Conservation (phyloP, 2,888 invertebrate species). For the Lasioglossum morio region DNA sequence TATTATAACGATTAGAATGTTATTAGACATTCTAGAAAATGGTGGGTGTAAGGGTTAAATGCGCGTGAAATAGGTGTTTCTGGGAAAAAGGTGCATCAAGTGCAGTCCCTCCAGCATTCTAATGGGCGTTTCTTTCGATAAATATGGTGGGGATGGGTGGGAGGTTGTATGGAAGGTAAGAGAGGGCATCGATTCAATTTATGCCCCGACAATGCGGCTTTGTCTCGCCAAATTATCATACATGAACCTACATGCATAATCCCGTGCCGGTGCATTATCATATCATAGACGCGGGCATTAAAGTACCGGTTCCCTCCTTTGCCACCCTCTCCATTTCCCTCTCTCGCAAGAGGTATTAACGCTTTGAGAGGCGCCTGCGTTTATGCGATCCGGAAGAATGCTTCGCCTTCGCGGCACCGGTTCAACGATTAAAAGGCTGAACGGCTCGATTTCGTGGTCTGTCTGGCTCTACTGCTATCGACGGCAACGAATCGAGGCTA, state of each 20-base stretch:
- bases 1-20: background rate
- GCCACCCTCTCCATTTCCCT: background rate
- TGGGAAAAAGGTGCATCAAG: constrained; percentile 39
- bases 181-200: constrained; percentile 79
- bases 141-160: constrained; percentile 67
- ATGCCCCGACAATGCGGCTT: constrained; percentile 82
- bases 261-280: constrained; percentile 74
- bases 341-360: constrained; percentile 61
- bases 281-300: constrained; percentile 79
- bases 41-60: background rate
- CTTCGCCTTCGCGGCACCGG: constrained; percentile 38
- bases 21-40: background rate
- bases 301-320: constrained; percentile 72
- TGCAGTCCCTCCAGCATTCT: constrained; percentile 34
- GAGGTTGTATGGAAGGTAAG: constrained; percentile 48
- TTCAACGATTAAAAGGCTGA: constrained; percentile 60
- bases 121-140: constrained; percentile 68
- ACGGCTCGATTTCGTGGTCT: constrained; percentile 50
- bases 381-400: constrained; percentile 60
- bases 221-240: constrained; percentile 83
- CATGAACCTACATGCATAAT: constrained; percentile 79
- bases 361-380: constrained; percentile 74
- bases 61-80: background rate
- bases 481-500: constrained; percentile 4
- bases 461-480: constrained; percentile 32